Base-by-base conservation (phyloP, 2,888 invertebrate genomes). In the Eupithecia dodoneata region DNA sequence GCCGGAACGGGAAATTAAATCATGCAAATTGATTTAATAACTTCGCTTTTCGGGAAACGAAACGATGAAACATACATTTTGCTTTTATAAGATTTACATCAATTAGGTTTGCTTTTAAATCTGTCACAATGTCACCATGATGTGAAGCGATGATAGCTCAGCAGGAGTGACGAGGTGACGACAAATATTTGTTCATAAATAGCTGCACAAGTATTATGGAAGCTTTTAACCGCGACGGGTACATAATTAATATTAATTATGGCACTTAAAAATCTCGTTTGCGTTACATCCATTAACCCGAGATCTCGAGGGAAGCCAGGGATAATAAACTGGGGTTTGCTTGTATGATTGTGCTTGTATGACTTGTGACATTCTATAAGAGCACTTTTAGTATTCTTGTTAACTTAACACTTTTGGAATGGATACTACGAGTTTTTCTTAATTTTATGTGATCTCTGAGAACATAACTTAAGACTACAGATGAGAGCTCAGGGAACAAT, bases 241-340 rank as follows among this genome's bases (percentile, higher is more conserved):
- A 70, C 73, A 81, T 80, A 77, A 81, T 82, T 78, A 77, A 78
- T 81, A 80, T 82, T 85, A 85, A 85, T 88, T 86, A 87, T 82
- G 78, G 79, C 87, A 86, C 85, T 88, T 87, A 85, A 86, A 87
- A 87, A 87, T 86, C 87, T 85, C 84, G 85, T 86, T 86, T 83
- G 83, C 82, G 84, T 83, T 83, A 85, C 86, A 83, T 86, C 85
- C 86, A 88, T 88, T 88, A 88, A 83, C 82, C 83, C 83, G 73
- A 75, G 76, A 75, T 66, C 74, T 52, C 45, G 6, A 15, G 75
- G 71, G 75, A 72, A 47, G 47, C 30, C 63, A 30, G 63, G 69
- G 63, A 59, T 13, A 44, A 69, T 72, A 69, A 75, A 44, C 52
- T 70, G 70, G 44, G 72, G 59, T 47, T 71, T 59, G 63, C n/a